A percentile compares a stretch with the other conserved stretches of the same genome.
These are phyloP conservation scores for Callospermophilus lateralis DNA, from an alignment of 2,113 vertebrate species.

Conservation along the genomic window DNA sequence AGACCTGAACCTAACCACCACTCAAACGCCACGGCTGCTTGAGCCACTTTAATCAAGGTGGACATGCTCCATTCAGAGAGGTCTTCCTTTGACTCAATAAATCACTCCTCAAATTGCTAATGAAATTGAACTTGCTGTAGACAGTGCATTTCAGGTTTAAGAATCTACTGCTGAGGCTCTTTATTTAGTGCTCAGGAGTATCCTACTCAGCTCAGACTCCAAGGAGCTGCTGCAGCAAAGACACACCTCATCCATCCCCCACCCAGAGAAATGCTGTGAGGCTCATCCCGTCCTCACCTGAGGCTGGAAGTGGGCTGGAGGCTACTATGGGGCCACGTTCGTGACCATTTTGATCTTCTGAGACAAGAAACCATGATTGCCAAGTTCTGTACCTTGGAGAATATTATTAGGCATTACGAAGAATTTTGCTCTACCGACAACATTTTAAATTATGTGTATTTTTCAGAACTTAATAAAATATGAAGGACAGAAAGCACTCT, in stretches of 20 bases:
- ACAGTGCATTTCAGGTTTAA: constrained; percentile 16
- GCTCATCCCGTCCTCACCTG: not conserved
- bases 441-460: not conserved
- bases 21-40: not conserved
- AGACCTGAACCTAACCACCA: not conserved
- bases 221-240: not conserved
- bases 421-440: not conserved
- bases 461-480: not conserved
- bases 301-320: not conserved
- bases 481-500: not conserved
- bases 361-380: not conserved
- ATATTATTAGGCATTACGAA: not conserved
- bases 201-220: not conserved
- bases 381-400: not conserved
- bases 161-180: not conserved
- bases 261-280: not conserved
- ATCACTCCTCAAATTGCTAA: constrained; percentile 61
- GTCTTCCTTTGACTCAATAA: constrained; percentile 20
- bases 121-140: constrained; percentile 57
- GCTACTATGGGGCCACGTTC: not conserved
- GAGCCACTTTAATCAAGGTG: constrained; percentile 36
- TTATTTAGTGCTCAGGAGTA: not conserved
- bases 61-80: not conserved
- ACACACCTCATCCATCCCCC: not conserved
- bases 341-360: not conserved